Percentiles rank a stretch among this genome's conserved stretches.
Conservation (phyloP, 2,888 invertebrate genomes). For the Corbicula japonica region DNA sequence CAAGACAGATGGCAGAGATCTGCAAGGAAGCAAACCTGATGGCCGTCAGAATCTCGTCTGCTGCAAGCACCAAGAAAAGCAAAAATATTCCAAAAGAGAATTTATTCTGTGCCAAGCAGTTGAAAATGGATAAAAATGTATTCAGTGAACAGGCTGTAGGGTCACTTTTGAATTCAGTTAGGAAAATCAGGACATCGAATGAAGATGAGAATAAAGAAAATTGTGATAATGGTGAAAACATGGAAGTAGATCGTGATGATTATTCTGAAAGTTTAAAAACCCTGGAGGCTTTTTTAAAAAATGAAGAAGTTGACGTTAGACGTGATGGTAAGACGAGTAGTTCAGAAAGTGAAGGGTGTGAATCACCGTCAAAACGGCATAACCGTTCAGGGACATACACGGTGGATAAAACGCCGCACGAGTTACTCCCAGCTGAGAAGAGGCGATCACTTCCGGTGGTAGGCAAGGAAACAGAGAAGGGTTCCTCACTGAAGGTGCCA, state of each 20-base stretch:
- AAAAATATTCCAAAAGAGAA: constrained; percentile 26
- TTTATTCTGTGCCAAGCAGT: constrained; percentile 40
- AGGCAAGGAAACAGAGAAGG: constrained; percentile 8
- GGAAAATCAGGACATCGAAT: constrained; percentile 9
- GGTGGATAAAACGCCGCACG: constrained; percentile 51
- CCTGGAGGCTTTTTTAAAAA: constrained; percentile 22
- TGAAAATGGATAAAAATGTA: constrained; percentile 27
- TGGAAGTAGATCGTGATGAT: constrained; percentile 10
- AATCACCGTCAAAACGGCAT: constrained; percentile 57
- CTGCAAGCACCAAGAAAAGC: constrained; percentile 28
- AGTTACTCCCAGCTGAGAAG: constrained; percentile 58
- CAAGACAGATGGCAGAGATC: constrained; percentile 73
- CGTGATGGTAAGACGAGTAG: not conserved
- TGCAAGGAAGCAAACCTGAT: constrained; percentile 74
- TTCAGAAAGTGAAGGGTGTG: constrained; percentile 25
- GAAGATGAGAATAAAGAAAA: constrained; percentile 33
- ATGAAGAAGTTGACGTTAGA: not conserved
- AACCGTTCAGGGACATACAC: constrained; percentile 65
- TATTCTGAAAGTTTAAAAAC: constrained; percentile 11
- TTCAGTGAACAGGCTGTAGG: constrained; percentile 15
- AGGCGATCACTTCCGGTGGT: constrained; percentile 64
- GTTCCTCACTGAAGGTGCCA: not conserved
- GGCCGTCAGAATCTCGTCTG: constrained; percentile 64
- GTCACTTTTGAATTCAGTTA: constrained; percentile 10
- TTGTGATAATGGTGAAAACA: constrained; percentile 32